Base-by-base conservation (phyloP, 1,140 invertebrate genomes). In the Hyles euphorbiae region DNA sequence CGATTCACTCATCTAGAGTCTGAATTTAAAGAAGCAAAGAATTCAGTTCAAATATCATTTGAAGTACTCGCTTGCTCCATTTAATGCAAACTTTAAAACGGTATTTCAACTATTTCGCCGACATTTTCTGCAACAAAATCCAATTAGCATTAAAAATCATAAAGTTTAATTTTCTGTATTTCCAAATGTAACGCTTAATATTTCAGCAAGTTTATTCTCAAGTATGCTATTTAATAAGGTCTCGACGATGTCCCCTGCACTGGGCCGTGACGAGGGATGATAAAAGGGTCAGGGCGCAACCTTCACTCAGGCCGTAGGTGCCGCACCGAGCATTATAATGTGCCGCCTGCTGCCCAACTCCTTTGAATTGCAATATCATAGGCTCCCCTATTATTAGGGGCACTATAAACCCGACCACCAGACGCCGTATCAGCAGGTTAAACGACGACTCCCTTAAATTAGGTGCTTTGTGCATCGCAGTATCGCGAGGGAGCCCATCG, bases 361-460 rank as follows among this genome's bases (percentile, higher is more conserved):
- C 66, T 76, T 69, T 75, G 69, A 78, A 76, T 74, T 72, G 74
- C 70, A 75, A 78, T 80, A 78, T 75, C 63, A 76, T 69, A 67
- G 64, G 57, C 65, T 61, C 68, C 74, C 68, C 68, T 76, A 61
- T 77, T 74, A 82, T 82, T 84, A 78, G 51, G 75, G 75, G 75
- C 59, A 72, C 63, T 78, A 78, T 72, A 76, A 72, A 68, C 66
- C 68, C 65, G 71, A 67, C 70, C 67, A 58, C 63, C 50, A 74
- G 75, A 72, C 68, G 72, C 70, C 76, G 63, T 67, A 44, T 64
- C 66, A 62, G 60, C 62, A 68, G 51, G 66, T 71, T 74, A 73
- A 68, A 68, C 60, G 63, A 70, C 66, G 65, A 57, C 65, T 57
- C 58, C 57, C 59, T 62, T 56, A 67, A 70, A 73, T 70, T 69